These are phyloP conservation scores for Eupeodes luniger DNA, from an alignment of 2,888 invertebrate genomes.

Conservation along the genomic window DNA sequence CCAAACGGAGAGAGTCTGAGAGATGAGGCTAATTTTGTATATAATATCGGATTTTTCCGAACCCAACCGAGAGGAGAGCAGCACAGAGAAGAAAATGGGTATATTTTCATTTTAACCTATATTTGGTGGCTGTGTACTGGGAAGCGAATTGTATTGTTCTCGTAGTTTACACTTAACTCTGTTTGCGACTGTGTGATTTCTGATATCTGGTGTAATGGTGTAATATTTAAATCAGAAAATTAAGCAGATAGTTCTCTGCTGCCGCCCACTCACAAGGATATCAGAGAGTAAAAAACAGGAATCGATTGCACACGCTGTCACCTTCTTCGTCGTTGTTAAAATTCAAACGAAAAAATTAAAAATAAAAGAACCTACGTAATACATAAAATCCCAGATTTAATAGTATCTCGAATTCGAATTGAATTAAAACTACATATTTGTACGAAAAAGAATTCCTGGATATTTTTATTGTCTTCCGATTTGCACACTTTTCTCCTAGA, in stretches of 20 bases:
- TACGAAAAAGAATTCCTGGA: constrained; percentile 34
- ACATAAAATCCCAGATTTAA: constrained; percentile 11
- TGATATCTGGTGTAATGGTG: constrained; percentile 65
- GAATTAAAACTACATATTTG: not conserved
- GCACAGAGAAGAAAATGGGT: constrained; percentile 67
- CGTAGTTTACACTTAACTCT: constrained; percentile 58
- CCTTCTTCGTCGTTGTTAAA: constrained; percentile 29
- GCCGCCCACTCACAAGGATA: constrained; percentile 68
- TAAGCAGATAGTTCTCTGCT: constrained; percentile 59
- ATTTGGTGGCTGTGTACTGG: constrained; percentile 61
- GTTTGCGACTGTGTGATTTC: constrained; percentile 45
- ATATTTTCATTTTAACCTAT: constrained; percentile 77
- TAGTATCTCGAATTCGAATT: not conserved
- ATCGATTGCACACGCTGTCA: constrained; percentile 68
- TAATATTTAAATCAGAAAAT: constrained; percentile 66
- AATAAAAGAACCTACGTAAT: not conserved
- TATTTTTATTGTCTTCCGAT: constrained; percentile 16
- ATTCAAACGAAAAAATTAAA: constrained; percentile 11
- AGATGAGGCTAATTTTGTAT: constrained; percentile 74
- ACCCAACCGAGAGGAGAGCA: constrained; percentile 23
- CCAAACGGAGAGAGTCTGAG: constrained; percentile 48
- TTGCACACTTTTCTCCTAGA: constrained; percentile 23
- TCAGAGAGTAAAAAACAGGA: constrained; percentile 54
- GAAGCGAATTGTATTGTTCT: constrained; percentile 58
- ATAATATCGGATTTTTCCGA: constrained; percentile 73